Evolutionary conservation across 2,888 invertebrate genomes (phyloP).

Genomic region (Pseudococcus viburni): DNA sequence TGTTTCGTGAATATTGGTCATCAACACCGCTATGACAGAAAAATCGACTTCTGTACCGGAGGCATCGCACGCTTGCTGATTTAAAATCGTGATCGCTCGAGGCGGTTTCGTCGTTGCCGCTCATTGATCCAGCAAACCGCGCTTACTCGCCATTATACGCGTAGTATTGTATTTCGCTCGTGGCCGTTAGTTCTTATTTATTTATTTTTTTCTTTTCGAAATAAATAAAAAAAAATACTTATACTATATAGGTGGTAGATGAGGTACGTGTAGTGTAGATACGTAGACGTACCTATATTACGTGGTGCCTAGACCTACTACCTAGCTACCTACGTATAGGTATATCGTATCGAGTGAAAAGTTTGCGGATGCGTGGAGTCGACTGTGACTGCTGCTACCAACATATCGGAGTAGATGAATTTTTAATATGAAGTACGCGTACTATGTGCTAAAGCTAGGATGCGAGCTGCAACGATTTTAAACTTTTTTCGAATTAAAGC

Average conservation of each 20-base stretch:
- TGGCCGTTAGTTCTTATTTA: constrained; percentile 39
- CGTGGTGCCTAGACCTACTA: neutral
- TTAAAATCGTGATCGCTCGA: constrained; percentile 61
- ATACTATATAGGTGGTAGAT: too few relatives aligned
- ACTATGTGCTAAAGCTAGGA: too few relatives aligned
- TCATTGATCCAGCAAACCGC: constrained; percentile 59
- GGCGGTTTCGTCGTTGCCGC: constrained; percentile 56
- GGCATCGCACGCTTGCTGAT: constrained; percentile 59
- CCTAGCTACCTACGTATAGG: too few relatives aligned
- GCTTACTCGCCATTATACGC: constrained; percentile 4
- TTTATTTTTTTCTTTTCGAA: constrained; percentile 15
- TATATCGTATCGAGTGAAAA: neutral
- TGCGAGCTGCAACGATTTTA: too few relatives aligned
- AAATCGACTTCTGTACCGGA: constrained; percentile 63
- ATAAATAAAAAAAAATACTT: neutral
- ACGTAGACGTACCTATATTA: neutral
- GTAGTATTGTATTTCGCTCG: constrained; percentile 20
- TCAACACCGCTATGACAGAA: constrained; percentile 25
- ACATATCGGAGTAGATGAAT: too few relatives aligned
- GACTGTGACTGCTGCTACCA: too few relatives aligned
- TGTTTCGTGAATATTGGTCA: constrained; percentile 39
- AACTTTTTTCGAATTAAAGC: too few relatives aligned
- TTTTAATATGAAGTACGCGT: too few relatives aligned
- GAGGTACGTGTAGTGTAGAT: too few relatives aligned
- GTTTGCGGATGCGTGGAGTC: too few relatives aligned